Evolutionary conservation across 1,140 invertebrate genomes (phyloP).

Genomic region (Parapsyche elsis): DNA sequence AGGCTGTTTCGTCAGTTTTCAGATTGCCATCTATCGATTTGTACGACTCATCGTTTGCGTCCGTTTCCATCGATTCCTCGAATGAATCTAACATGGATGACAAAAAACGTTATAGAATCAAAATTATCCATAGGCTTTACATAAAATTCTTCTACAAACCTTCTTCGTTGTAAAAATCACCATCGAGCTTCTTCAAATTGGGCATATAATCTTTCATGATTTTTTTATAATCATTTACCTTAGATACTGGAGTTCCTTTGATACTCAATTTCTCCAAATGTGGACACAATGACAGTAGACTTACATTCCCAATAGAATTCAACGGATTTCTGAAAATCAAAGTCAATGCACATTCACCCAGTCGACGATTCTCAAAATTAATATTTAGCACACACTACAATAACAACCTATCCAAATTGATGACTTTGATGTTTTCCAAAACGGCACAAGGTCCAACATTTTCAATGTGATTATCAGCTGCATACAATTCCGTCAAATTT

Average conservation of each 20-base stretch:
- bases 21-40: slow-evolving; percentile 31
- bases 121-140: neutral
- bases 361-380: neutral
- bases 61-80: neutral
- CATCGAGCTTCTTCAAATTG: slow-evolving; percentile 62
- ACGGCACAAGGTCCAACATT: slow-evolving; percentile 70
- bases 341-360: neutral
- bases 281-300: slow-evolving; percentile 63
- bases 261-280: slow-evolving; percentile 62
- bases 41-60: slow-evolving; percentile 20
- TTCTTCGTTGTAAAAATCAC: slow-evolving; percentile 28
- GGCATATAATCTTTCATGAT: slow-evolving; percentile 61
- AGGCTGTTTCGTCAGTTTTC: slow-evolving; percentile 35
- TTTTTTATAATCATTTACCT: slow-evolving; percentile 59
- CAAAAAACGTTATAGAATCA: neutral
- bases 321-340: slow-evolving; percentile 60
- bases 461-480: slow-evolving; percentile 71
- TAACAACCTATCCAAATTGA: slow-evolving; percentile 67
- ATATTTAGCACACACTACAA: neutral
- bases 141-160: neutral
- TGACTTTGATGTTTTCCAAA: slow-evolving; percentile 65
- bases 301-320: slow-evolving; percentile 60
- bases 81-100: neutral
- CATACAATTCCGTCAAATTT: slow-evolving; percentile 70
- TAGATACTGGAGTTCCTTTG: slow-evolving; percentile 62